Base-by-base conservation (phyloP, 2,113 vertebrate genomes). In the Percopsis transmontana region DNA sequence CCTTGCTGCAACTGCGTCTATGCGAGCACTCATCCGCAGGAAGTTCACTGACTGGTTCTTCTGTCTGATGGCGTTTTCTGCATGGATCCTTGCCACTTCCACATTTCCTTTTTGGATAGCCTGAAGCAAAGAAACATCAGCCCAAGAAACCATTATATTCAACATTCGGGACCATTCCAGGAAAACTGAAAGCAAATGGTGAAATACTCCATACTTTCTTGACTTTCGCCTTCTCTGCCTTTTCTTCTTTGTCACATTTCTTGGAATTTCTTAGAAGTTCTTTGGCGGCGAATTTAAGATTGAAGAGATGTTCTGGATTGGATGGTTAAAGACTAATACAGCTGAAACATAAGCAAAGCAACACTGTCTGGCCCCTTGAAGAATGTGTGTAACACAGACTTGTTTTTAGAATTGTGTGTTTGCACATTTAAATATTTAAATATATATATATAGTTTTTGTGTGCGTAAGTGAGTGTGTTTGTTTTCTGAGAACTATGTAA, bases 41-140 rank as follows among this genome's bases (percentile, higher is more conserved):
- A 94, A 99, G 77, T 98, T 99, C 76, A 99, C 94, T 0, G 94
- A 96, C 67, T 99, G 97, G 66, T 95, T 99, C 91, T 99, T 99
- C 89, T 99, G 97, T 72, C 97, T 93, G 88, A 99, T 99, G 59
- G 96, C 95, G 3, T 98, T 98, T 86, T 99, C 97, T 0, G 96
- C 97, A 0, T 99, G 97, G 84, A 99, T 99, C 72, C 94, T 91
- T 0, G 97, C 97, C 0, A 99, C 96, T 48, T 99, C 97, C 89
- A 89, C 95, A 72, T 99, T 99, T 1, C 97, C 96, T 81, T 99
- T 99, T 87, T 98, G 96, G 62, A 99, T 95, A 51, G 97, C 97
- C 96, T 99, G 15, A 12, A 21, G 14, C 7, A 7, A 66, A 45
- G 7, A 45, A 3, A 2, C 12, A 14, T 5, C 12, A 9, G 42